These are phyloP conservation scores for Cheilinus undulatus DNA, from an alignment of 2,113 vertebrate genomes.

Conservation along the genomic window DNA sequence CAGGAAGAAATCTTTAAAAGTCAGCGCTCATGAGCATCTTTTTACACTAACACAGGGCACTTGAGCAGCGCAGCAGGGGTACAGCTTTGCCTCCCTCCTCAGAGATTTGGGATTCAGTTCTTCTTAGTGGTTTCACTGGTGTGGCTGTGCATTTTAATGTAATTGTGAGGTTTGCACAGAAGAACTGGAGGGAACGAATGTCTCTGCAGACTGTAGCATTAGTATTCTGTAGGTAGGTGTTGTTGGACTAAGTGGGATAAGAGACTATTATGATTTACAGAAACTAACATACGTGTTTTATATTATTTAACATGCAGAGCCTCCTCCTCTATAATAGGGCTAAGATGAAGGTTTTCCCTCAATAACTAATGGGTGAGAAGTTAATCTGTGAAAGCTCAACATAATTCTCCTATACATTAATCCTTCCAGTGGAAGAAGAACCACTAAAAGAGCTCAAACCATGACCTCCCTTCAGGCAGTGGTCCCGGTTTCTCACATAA, in stretches of 20 bases:
- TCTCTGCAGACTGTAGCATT: background rate
- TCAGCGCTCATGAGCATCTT: background rate
- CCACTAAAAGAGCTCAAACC: slow-evolving; percentile 6
- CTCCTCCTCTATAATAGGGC: background rate
- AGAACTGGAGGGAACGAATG: no score
- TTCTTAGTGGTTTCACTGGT: background rate
- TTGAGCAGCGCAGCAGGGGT: background rate
- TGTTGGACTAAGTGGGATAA: no score
- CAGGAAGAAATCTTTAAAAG: background rate
- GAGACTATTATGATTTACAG: background rate
- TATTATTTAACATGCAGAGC: background rate
- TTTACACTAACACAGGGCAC: background rate
- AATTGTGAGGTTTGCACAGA: no score
- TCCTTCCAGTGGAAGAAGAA: background rate
- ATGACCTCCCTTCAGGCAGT: slow-evolving; percentile 20
- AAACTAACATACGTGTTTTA: background rate
- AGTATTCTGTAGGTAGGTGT: background rate
- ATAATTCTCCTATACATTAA: background rate
- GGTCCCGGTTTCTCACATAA: slow-evolving; percentile 24
- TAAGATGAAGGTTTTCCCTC: background rate
- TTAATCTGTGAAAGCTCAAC: background rate
- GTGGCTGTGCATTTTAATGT: background rate
- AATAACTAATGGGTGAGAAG: background rate
- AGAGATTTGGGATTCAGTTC: background rate
- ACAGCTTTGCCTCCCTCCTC: background rate